A percentile compares a stretch with the other conserved stretches of the same genome.
These are phyloP conservation scores for Melanotaenia boesemani DNA, from an alignment of 2,797 vertebrate species.

Conservation along the genomic window DNA sequence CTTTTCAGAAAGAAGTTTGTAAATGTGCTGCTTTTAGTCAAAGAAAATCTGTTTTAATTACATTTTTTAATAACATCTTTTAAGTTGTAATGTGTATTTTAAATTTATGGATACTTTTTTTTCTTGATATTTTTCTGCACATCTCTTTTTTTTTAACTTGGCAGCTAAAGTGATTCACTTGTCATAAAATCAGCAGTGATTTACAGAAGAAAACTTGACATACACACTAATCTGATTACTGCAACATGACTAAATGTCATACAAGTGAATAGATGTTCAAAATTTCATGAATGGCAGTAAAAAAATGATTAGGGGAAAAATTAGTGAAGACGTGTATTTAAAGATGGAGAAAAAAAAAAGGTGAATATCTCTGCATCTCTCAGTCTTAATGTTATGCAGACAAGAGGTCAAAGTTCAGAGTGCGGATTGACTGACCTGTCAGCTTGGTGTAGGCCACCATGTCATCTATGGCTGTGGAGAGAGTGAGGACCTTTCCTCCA, in stretches of 20 bases:
- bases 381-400: background rate
- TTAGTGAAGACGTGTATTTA: background rate
- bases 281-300: no score
- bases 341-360: background rate
- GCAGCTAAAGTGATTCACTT: no score
- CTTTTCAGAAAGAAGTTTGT: background rate
- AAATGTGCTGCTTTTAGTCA: background rate
- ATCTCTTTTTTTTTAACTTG: no score
- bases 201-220: background rate
- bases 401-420: background rate
- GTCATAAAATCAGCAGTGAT: background rate
- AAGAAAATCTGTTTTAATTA: background rate
- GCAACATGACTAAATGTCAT: background rate
- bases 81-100: background rate
- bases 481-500: constrained; percentile 76
- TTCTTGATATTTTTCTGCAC: background rate
- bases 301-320: no score
- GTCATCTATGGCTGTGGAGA: constrained; percentile 92
- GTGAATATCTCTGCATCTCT: background rate
- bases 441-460: constrained; percentile 96
- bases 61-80: background rate
- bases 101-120: no score
- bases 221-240: background rate
- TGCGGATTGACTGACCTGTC: constrained; percentile 85
- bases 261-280: no score